Evolutionary conservation across 2,797 vertebrate genomes (phyloP), one percentile per base, ranked within the genome.

Genomic region (Gambusia yucatana): DNA sequence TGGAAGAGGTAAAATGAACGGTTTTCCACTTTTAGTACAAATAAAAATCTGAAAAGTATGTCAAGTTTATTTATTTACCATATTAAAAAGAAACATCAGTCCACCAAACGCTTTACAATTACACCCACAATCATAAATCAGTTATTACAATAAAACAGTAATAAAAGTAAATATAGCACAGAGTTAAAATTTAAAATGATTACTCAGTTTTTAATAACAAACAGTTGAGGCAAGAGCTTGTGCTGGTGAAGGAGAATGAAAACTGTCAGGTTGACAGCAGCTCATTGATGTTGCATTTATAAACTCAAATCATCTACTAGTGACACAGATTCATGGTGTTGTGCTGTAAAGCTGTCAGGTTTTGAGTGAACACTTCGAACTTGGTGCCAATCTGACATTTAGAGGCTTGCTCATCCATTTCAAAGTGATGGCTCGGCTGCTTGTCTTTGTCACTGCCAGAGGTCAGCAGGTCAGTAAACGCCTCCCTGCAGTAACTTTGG

Each of bases 401-500:
- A 79, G 36, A 72, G n/a, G 25, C 52, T 59, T 52, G 82, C 20
- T 77, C 55, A 81, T 73, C 73, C 79, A 73, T 75, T 81, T 63
- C 50, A 82, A 67, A 73, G 55, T 39, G 28, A 70, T 63, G 72
- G 78, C n/a, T 76, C 57, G 3, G 0, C 67, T 76, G 76, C 28
- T 72, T 69, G 71, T 79, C 83, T 78, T 79, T 73, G 46, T 50
- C 63, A 77, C 77, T 84, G 57, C 77, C 73, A 39, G 85, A 81
- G 79, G 87, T 82, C 74, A 76, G 78, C 82, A 87, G 88, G 85
- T 91, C 89, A 84, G 78, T 83, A 75, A 88, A 89, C 4, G 22
- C 75, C 77, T 84, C 79, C 16, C 81, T 76, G 80, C 86, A 80
- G 78, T 63, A 79, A 87, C 89, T 91, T 87, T 76, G 83, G 87